Evolutionary conservation across 1,140 invertebrate genomes (phyloP), one percentile per base, ranked within the genome.

Genomic region (Odontomachus brunneus): DNA sequence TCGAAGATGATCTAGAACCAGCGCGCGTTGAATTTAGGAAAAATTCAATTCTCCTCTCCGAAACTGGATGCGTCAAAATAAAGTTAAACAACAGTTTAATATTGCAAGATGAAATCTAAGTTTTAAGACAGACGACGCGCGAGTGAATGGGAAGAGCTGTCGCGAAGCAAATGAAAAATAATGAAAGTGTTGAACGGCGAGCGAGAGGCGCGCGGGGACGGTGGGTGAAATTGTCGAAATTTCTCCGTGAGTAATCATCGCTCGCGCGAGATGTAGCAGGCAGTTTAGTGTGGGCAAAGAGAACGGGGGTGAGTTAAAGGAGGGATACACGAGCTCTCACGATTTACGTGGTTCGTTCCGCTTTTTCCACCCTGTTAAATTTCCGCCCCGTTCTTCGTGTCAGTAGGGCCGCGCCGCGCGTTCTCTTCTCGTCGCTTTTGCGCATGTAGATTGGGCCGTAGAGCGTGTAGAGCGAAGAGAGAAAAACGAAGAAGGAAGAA

Each of bases 291-390:
- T n/a, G n/a, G n/a, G n/a, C n/a, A 49, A 11, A 24, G 38, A 1
- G 63, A 9, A 22, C n/a, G 65, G 17, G 33, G 7, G 12, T 15
- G n/a, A 29, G 9, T 12, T 60, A 53, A 63, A 59, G 49, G n/a
- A 74, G 38, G n/a, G 38, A 22, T 19, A 11, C 48, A 19, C n/a
- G 22, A 17, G 17, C n/a, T 75, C 44, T 63, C 26, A 53, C 11
- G 48, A 59, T 73, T 73, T 59, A 44, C 29, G 71, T 73, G 48
- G 74, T 14, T 24, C 60, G 48, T 48, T 78, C 51, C 38, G 82
- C 74, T 78, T 82, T 78, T 82, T 51, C 55, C 74, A 53, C 29
- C 29, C 59, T 63, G 80, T 63, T 82, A 74, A 74, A 82, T 63
- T 74, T 51, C 24, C 59, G 48, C 26, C 19, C 48, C 14, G 38